Evolutionary conservation across 2,888 invertebrate genomes (phyloP).

Genomic region (Yponomeuta plumbellus): DNA sequence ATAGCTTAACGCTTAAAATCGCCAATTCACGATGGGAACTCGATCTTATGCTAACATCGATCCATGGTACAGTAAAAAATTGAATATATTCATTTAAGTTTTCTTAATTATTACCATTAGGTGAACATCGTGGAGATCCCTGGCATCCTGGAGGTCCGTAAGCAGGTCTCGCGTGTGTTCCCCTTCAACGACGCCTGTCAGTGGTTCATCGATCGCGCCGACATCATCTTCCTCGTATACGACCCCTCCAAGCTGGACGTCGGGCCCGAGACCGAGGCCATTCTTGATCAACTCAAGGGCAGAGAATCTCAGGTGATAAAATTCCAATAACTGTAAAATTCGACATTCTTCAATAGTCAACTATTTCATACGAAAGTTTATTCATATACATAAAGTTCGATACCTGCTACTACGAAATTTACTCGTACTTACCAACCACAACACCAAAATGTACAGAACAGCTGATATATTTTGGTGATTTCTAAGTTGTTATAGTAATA

Average conservation of each 20-base stretch:
- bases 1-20: too few relatives aligned
- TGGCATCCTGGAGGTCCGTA: constrained; percentile 94
- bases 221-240: constrained; percentile 95
- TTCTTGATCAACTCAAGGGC: constrained; percentile 95
- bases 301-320: constrained; percentile 87
- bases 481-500: too few relatives aligned
- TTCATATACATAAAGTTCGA: too few relatives aligned
- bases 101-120: constrained; percentile 53
- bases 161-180: constrained; percentile 93
- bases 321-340: neutral
- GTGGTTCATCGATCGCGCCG: constrained; percentile 97
- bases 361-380: too few relatives aligned
- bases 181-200: constrained; percentile 97
- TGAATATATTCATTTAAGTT: neutral
- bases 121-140: constrained; percentile 97
- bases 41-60: too few relatives aligned
- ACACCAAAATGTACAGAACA: too few relatives aligned
- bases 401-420: too few relatives aligned
- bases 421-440: too few relatives aligned
- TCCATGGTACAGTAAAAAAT: too few relatives aligned
- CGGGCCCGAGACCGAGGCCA: constrained; percentile 95
- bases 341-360: too few relatives aligned
- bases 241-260: constrained; percentile 97
- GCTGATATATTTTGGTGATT: too few relatives aligned
- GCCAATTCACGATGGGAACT: too few relatives aligned